Conservation (phyloP, 2,113 vertebrate genomes). For the Lanius ludovicianus region DNA sequence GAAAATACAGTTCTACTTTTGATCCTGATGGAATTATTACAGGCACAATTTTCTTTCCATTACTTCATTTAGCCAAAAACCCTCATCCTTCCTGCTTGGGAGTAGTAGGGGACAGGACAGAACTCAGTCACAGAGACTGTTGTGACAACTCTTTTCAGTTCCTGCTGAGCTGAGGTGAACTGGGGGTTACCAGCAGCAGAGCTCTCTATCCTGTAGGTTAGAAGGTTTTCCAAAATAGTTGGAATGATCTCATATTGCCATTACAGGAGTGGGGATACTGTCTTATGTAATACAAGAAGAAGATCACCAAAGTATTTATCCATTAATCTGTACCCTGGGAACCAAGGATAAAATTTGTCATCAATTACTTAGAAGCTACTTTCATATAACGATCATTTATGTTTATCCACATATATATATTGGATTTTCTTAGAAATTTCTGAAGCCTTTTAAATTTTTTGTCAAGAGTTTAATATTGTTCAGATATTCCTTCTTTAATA, state of each 20-base stretch:
- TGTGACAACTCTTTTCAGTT: background rate
- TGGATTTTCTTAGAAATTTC: background rate
- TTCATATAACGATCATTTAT: background rate
- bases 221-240: background rate
- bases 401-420: background rate
- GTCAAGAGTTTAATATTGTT: background rate
- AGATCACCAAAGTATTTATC: background rate
- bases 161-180: background rate
- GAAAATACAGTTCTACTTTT: background rate
- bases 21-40: background rate
- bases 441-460: background rate
- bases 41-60: background rate
- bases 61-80: background rate
- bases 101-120: background rate
- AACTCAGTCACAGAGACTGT: too few relatives aligned
- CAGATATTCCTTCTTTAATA: background rate
- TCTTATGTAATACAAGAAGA: rapidly evolving
- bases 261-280: background rate
- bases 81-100: background rate
- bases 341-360: background rate
- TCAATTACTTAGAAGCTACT: background rate
- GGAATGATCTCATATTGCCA: background rate
- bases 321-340: background rate
- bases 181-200: background rate
- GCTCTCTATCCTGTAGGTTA: background rate